phyloP scores from a whole-genome alignment of 2,888 invertebrate species.

The Dicyrtoma fusca region DNA sequence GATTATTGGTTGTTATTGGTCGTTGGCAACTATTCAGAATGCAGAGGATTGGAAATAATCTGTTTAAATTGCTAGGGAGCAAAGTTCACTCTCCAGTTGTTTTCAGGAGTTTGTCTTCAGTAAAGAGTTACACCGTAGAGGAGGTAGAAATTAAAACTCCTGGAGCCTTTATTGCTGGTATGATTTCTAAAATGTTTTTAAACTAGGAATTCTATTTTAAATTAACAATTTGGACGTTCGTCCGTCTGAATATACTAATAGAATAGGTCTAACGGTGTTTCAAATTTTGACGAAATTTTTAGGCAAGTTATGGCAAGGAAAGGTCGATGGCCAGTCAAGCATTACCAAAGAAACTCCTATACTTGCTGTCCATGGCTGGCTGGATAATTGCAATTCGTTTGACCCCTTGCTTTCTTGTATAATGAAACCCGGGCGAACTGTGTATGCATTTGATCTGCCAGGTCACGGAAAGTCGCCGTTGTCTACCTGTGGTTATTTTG shows the following conservation, averaged over 20 bases:
- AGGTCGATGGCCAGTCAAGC: neutral
- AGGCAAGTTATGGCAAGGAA: slow-evolving; percentile 44
- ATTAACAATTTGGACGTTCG: neutral
- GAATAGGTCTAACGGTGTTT: too few species aligned
- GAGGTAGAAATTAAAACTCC: slow-evolving; percentile 30
- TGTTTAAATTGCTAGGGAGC: neutral
- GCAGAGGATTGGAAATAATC: too few species aligned
- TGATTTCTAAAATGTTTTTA: neutral
- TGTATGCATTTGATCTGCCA: slow-evolving; percentile 46
- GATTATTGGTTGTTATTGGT: too few species aligned
- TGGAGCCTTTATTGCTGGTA: slow-evolving; percentile 24
- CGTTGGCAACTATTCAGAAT: too few species aligned
- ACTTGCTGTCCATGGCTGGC: slow-evolving; percentile 50
- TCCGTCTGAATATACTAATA: neutral
- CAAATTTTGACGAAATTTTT: neutral
- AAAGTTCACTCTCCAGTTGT: neutral
- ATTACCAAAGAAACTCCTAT: slow-evolving; percentile 37
- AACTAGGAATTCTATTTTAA: too few species aligned
- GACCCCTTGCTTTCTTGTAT: slow-evolving; percentile 49
- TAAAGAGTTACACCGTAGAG: slow-evolving; percentile 20
- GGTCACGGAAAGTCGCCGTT: slow-evolving; percentile 53
- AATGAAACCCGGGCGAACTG: slow-evolving; percentile 44
- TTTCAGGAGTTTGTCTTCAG: neutral
- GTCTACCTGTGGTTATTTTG: slow-evolving; percentile 39
- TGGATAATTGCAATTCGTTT: slow-evolving; percentile 51